Conservation (phyloP, 2,113 vertebrate species). For the Pongo pygmaeus region DNA sequence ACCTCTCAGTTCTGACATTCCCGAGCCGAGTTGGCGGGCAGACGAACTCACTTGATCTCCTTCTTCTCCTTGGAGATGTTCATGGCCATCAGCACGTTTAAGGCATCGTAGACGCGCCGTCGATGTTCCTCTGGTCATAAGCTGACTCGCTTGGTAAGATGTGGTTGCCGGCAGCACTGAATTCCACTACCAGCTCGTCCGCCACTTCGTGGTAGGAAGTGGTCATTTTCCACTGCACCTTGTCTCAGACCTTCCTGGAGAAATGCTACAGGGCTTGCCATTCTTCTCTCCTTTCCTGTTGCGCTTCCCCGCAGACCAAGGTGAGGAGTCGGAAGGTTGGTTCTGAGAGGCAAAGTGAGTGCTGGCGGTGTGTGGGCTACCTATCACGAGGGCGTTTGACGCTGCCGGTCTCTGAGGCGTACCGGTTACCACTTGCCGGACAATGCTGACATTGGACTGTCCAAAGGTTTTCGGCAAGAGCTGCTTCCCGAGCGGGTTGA, state of each 20-base stretch:
- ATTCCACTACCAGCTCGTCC: conserved; percentile 93
- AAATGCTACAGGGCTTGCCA: conserved; percentile 95
- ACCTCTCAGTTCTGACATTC: background rate
- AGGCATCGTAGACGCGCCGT: no score
- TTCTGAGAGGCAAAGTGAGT: conserved; percentile 96
- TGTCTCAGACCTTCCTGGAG: conserved; percentile 99
- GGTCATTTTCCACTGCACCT: conserved; percentile 97
- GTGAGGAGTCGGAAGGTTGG: conserved; percentile 95
- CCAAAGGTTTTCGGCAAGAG: no score
- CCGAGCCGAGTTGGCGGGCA: no score
- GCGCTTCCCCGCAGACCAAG: conserved; percentile 98
- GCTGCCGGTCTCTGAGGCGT: conserved; percentile 53
- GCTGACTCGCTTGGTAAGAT: no score
- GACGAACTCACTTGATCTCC: no score
- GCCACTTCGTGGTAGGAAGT: conserved; percentile 99
- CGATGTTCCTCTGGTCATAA: no score
- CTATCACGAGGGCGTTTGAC: conserved; percentile 93
- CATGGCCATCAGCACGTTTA: no score
- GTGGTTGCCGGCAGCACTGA: no score
- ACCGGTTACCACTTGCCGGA: no score
- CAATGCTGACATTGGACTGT: no score
- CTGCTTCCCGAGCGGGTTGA: no score
- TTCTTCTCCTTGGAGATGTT: no score
- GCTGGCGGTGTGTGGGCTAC: conserved; percentile 96
- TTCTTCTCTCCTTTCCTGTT: conserved; percentile 98